Conservation (phyloP, 2,888 invertebrate genomes). For the Sussaba pulchella region DNA sequence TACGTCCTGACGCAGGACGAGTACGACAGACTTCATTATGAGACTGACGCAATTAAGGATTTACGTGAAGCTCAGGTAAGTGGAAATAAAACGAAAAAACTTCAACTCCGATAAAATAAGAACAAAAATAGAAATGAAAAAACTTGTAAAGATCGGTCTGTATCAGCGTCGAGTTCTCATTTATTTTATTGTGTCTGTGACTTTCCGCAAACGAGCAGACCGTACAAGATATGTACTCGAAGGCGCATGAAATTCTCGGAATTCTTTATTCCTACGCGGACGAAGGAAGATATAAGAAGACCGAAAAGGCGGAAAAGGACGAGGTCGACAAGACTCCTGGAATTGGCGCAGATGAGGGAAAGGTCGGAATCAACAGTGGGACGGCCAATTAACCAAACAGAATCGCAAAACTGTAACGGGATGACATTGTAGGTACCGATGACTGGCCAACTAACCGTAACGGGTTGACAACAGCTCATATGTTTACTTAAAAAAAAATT, state of each 20-base stretch:
- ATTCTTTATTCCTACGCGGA: constrained; percentile 76
- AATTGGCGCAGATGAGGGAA: background rate
- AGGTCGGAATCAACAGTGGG: background rate
- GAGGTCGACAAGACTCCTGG: background rate
- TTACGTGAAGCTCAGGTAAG: constrained; percentile 87
- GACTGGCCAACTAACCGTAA: no score
- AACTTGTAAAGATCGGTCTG: no score
- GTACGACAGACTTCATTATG: constrained; percentile 87
- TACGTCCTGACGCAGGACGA: constrained; percentile 87
- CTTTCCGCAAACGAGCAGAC: constrained; percentile 85
- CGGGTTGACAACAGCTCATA: no score
- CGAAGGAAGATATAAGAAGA: constrained; percentile 69
- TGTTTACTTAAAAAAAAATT: no score
- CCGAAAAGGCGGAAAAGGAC: constrained; percentile 35
- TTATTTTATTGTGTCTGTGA: constrained; percentile 22
- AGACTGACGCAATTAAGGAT: constrained; percentile 87
- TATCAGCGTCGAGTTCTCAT: constrained; percentile 13
- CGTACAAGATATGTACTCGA: constrained; percentile 88
- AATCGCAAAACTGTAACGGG: no score
- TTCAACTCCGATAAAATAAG: background rate
- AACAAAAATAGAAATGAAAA: background rate
- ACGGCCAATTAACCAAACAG: no score
- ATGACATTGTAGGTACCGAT: no score
- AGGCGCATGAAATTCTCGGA: constrained; percentile 89
- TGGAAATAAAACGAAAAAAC: background rate